phyloP scores from a whole-genome alignment of 2,113 vertebrate genomes.

The Gila orcuttii region DNA sequence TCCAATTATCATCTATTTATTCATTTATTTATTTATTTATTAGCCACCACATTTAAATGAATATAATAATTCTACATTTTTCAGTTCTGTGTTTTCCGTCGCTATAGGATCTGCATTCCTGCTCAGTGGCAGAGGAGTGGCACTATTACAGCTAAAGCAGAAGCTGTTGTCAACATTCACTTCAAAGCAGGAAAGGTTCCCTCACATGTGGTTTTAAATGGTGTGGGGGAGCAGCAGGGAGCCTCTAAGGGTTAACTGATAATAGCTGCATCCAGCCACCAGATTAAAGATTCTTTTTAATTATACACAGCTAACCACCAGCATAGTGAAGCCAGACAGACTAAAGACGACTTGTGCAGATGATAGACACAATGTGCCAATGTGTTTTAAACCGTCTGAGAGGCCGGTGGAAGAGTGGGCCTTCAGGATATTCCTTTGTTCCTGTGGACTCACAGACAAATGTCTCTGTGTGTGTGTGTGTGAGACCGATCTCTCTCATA shows the following conservation, averaged over 20 bases:
- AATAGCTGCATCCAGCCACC: constrained; percentile 62
- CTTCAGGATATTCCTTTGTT: constrained; percentile 84
- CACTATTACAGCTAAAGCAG: constrained; percentile 56
- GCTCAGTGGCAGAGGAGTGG: background rate
- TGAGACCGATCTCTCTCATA: constrained; percentile 89
- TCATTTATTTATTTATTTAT: constrained; percentile 15
- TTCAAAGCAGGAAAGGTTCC: constrained; percentile 69
- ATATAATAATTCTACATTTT: background rate
- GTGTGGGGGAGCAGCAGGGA: constrained; percentile 67
- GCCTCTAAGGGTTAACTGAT: constrained; percentile 64
- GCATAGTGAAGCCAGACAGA: constrained; percentile 51
- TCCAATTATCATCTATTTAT: background rate
- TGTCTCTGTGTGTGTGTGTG: constrained; percentile 73
- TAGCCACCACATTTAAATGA: background rate
- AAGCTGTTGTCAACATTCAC: constrained; percentile 65
- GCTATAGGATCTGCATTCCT: background rate
- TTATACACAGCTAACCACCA: constrained; percentile 60
- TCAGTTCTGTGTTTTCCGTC: background rate
- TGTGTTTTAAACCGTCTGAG: constrained; percentile 75
- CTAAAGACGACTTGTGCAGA: constrained; percentile 72
- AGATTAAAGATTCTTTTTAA: constrained; percentile 71
- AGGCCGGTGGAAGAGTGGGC: constrained; percentile 80
- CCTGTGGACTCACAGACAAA: constrained; percentile 86
- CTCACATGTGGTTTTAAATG: constrained; percentile 73
- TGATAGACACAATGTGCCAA: constrained; percentile 70